These are phyloP conservation scores for Drosophila meridionalis DNA, from an alignment of 2,888 invertebrate species.

Conservation along the genomic window DNA sequence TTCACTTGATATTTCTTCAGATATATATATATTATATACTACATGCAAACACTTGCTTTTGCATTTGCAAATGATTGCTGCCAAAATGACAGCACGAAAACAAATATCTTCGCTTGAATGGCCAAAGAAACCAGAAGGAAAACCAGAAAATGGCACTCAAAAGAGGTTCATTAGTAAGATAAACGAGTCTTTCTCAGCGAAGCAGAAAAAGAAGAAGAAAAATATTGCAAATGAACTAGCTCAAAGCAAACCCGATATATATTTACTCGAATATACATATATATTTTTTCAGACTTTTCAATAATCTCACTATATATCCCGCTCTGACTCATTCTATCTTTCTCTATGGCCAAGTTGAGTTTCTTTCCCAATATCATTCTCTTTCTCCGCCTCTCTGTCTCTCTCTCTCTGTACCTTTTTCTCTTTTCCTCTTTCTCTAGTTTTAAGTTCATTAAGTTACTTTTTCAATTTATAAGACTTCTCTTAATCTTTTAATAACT, in stretches of 20 bases:
- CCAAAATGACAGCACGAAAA: constrained; percentile 12
- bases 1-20: no score
- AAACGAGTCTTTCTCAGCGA: constrained; percentile 19
- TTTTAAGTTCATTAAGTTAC: neutral
- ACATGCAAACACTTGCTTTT: neutral
- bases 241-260: neutral
- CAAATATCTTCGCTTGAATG: constrained; percentile 7
- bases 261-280: neutral
- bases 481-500: constrained; percentile 18
- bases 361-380: neutral
- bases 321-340: neutral
- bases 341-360: no score
- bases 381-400: neutral
- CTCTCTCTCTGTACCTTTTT: no score
- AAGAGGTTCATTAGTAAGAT: constrained; percentile 23
- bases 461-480: constrained; percentile 19
- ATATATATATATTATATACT: no score
- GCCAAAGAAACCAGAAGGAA: neutral
- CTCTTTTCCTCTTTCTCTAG: neutral
- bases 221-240: constrained; percentile 13
- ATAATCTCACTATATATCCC: neutral
- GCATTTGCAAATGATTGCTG: constrained; percentile 3
- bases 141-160: constrained; percentile 13
- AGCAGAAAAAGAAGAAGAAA: neutral
- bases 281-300: neutral